phyloP scores from a whole-genome alignment of 2,888 invertebrate species.

The Polyommatus icarus region DNA sequence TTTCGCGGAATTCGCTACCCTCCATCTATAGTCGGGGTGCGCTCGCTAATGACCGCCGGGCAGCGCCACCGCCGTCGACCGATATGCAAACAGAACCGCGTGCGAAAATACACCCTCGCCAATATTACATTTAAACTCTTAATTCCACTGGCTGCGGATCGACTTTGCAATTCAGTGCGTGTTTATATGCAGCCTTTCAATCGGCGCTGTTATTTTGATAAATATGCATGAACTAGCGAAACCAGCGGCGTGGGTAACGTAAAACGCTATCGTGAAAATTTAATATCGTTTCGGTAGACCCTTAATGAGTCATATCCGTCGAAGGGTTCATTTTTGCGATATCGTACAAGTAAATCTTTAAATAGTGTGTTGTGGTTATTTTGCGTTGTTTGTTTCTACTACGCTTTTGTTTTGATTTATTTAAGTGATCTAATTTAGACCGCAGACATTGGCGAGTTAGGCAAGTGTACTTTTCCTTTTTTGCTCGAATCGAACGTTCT shows the following conservation, averaged over 20 bases:
- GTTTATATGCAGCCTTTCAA: slow-evolving; percentile 79
- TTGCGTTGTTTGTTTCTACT: slow-evolving; percentile 7
- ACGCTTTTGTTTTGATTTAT: background rate
- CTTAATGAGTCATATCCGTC: slow-evolving; percentile 77
- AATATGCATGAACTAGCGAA: slow-evolving; percentile 78
- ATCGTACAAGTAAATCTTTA: slow-evolving; percentile 62
- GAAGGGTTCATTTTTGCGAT: slow-evolving; percentile 74
- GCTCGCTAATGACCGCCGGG: slow-evolving; percentile 73
- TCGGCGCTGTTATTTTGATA: slow-evolving; percentile 79
- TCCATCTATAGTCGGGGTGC: slow-evolving; percentile 55
- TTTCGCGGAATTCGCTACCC: slow-evolving; percentile 73
- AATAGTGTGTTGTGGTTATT: slow-evolving; percentile 49
- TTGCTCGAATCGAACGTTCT: slow-evolving; percentile 9
- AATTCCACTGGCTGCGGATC: slow-evolving; percentile 57
- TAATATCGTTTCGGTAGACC: slow-evolving; percentile 76
- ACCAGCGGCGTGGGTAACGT: slow-evolving; percentile 70
- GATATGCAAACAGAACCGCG: slow-evolving; percentile 57
- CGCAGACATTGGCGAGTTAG: background rate
- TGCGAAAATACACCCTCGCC: slow-evolving; percentile 69
- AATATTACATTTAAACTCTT: slow-evolving; percentile 65
- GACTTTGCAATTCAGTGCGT: slow-evolving; percentile 70
- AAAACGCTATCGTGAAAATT: slow-evolving; percentile 79
- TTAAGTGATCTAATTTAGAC: background rate
- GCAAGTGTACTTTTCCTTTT: background rate
- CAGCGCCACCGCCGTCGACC: slow-evolving; percentile 55